Evolutionary conservation across 2,888 invertebrate species (phyloP), one percentile per base, ranked within the genome.

Genomic region (Cactoblastis cactorum): DNA sequence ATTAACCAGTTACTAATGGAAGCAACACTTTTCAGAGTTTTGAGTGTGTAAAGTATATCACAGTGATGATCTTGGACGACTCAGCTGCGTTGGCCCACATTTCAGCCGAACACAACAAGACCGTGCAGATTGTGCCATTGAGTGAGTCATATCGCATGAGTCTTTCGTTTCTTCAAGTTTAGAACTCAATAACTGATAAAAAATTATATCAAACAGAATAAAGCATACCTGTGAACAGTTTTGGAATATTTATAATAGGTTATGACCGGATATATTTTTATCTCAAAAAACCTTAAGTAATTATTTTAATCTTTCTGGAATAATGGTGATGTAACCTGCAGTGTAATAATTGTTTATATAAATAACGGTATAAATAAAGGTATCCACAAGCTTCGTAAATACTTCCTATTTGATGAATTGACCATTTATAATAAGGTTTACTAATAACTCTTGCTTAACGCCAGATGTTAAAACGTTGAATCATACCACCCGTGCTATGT

Each of bases 61-160:
- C n/a, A n/a, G n/a, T n/a, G n/a, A n/a, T 83, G 84, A 86, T 86
- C 81, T 79, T 68, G 78, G 79, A 70, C 72, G 80, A 76, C 73
- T 82, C 76, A 79, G 76, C 75, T 77, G 74, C 76, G 78, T 76
- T 77, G 80, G 72, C 75, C 82, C 79, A 83, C 81, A 85, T 86
- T 85, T 81, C 73, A 79, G 78, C 75, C 64, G 73, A 67, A 65
- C 68, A 33, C 69, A 75, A 67, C 67, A 68, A 65, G 71, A 67
- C 73, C 61, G 67, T 63, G 28, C 28, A 28, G 28, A 28, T 72
- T 73, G 61, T 57, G 61, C 62, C 63, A 62, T 46, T 53, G 52
- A 59, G 60, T 65, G 52, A 59, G 60, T 65, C 65, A 43, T 17
- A 60, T 61, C 58, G 63, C 59, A 65, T 53, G 49, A 51, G 28